These are phyloP conservation scores for Apeira syringaria DNA, from an alignment of 2,888 invertebrate species.

Conservation along the genomic window DNA sequence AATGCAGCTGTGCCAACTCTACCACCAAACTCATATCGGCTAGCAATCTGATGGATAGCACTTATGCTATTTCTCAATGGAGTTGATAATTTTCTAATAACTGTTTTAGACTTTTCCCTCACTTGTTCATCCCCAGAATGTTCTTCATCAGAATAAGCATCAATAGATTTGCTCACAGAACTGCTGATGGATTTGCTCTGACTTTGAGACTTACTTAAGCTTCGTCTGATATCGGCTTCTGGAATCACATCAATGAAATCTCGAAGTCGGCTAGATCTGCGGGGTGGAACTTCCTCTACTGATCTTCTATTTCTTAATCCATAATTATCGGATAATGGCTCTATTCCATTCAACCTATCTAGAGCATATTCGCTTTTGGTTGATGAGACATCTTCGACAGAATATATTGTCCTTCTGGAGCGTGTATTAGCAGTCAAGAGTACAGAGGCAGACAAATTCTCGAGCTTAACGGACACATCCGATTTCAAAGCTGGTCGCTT, in stretches of 20 bases:
- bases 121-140: conserved; percentile 55
- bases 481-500: conserved; percentile 58
- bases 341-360: conserved; percentile 57
- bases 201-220: conserved; percentile 61
- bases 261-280: conserved; percentile 61
- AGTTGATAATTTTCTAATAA: conserved; percentile 68
- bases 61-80: conserved; percentile 59
- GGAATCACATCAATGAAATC: conserved; percentile 55
- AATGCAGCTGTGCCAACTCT: conserved; percentile 54
- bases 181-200: conserved; percentile 62
- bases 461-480: conserved; percentile 49
- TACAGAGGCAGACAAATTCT: conserved; percentile 49
- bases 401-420: conserved; percentile 61
- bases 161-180: conserved; percentile 66
- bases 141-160: conserved; percentile 68
- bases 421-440: conserved; percentile 37
- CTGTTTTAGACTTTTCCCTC: conserved; percentile 51
- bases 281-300: conserved; percentile 56
- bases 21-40: conserved; percentile 72
- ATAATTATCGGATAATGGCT: conserved; percentile 45
- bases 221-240: conserved; percentile 59
- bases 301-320: conserved; percentile 57
- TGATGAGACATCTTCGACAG: conserved; percentile 56
- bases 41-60: conserved; percentile 43
- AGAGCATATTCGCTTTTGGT: conserved; percentile 42